A percentile compares a stretch with the other conserved stretches of the same genome.
Conservation (phyloP, 2,113 vertebrate species). For the Sander vitreus region DNA sequence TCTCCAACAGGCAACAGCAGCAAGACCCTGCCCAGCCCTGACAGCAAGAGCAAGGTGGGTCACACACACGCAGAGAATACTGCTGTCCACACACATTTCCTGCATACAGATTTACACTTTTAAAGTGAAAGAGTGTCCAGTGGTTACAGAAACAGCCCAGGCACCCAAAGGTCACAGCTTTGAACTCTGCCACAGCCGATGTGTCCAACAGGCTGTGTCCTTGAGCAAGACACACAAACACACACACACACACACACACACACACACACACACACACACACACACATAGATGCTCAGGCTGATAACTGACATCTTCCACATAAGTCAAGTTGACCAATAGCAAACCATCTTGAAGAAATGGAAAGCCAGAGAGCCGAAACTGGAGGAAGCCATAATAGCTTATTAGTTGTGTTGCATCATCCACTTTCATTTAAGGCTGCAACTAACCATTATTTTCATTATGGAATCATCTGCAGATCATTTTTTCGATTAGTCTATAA, state of each 20-base stretch:
- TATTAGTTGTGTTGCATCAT: background rate
- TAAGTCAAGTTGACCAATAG: background rate
- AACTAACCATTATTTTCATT: background rate
- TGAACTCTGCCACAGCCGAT: constrained; percentile 32
- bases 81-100: constrained; percentile 15
- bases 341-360: background rate
- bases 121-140: background rate
- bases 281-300: background rate
- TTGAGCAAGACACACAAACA: constrained; percentile 31
- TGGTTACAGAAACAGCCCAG: constrained; percentile 12
- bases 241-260: background rate
- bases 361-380: background rate
- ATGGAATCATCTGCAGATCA: background rate
- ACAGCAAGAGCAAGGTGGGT: constrained; percentile 93
- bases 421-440: background rate
- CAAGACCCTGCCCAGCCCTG: constrained; percentile 89
- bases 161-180: constrained; percentile 30
- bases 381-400: background rate
- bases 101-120: constrained; percentile 7
- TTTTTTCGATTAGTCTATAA: background rate
- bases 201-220: constrained; percentile 31
- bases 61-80: background rate
- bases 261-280: constrained; percentile 9
- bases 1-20: constrained; percentile 81
- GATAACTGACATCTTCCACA: background rate